phyloP scores from a whole-genome alignment of 2,113 vertebrate genomes.

The Nanorana parkeri region DNA sequence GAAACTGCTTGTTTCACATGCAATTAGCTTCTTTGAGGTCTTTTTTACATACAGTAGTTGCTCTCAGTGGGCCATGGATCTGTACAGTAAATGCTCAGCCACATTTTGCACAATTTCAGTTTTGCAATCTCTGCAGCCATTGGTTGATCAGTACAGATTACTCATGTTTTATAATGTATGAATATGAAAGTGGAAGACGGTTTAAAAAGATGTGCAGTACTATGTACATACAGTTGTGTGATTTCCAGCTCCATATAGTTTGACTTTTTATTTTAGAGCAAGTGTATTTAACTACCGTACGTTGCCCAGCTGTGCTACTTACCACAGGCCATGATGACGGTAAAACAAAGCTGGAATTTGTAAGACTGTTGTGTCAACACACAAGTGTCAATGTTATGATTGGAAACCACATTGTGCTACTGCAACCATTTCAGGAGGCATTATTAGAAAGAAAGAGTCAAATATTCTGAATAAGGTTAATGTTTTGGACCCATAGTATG shows the following conservation, averaged over 20 bases:
- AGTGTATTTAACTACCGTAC: conserved; percentile 36
- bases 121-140: conserved; percentile 56
- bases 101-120: conserved; percentile 57
- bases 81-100: conserved; percentile 63
- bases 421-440: conserved; percentile 17
- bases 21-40: conserved; percentile 70
- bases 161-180: conserved; percentile 63
- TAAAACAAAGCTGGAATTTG: neutral
- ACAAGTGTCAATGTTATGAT: conserved; percentile 6
- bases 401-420: conserved; percentile 44
- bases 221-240: conserved; percentile 31
- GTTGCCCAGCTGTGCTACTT: conserved; percentile 25
- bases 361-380: conserved; percentile 34
- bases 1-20: conserved; percentile 85
- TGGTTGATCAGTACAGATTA: conserved; percentile 58
- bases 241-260: conserved; percentile 2
- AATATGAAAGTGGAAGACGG: conserved; percentile 62
- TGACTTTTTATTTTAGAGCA: conserved; percentile 11
- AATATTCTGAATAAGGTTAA: conserved; percentile 40
- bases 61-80: conserved; percentile 63
- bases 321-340: conserved; percentile 4
- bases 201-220: conserved; percentile 44
- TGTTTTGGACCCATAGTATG: conserved; percentile 37
- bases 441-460: neutral
- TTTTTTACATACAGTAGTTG: conserved; percentile 74